Conservation (phyloP, 1,140 invertebrate genomes). For the Drosophila truncata region DNA sequence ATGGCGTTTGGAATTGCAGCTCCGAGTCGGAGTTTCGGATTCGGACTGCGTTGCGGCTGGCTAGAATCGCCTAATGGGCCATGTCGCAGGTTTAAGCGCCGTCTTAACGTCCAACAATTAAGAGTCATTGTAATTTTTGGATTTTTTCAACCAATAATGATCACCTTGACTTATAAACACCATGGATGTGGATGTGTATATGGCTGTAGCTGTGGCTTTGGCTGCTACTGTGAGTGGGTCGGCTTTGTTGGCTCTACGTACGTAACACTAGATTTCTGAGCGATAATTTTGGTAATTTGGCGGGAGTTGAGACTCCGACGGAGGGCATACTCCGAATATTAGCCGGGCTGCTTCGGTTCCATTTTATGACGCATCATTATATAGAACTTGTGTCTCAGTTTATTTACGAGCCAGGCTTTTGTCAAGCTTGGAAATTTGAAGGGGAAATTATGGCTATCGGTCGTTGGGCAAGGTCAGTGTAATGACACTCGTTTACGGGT, state of each 20-base stretch:
- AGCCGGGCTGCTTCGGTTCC: conserved; percentile 11
- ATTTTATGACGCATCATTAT: conserved; percentile 38
- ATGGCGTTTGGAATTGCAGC: conserved; percentile 38
- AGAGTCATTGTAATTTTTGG: conserved; percentile 76
- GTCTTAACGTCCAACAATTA: conserved; percentile 54
- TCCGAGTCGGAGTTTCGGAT: conserved; percentile 18
- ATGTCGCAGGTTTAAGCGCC: conserved; percentile 41
- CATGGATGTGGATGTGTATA: conserved; percentile 32
- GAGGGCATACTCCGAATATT: conserved; percentile 37
- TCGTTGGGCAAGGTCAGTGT: conserved; percentile 17
- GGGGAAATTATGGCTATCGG: conserved; percentile 32
- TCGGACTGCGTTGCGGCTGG: conserved; percentile 5
- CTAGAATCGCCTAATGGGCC: conserved; percentile 65
- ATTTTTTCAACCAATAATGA: conserved; percentile 63
- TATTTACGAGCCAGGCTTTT: conserved; percentile 7
- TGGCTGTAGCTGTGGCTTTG: neutral
- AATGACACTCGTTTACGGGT: conserved; percentile 1
- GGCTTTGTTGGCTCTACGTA: conserved; percentile 28
- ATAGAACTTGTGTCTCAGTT: conserved; percentile 25
- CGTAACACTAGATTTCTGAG: conserved; percentile 17
- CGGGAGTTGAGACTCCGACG: conserved; percentile 7
- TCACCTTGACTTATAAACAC: conserved; percentile 81
- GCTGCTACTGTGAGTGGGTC: conserved; percentile 30
- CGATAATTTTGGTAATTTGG: conserved; percentile 54
- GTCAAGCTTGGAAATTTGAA: conserved; percentile 15